These are phyloP conservation scores for Hyaena hyaena DNA, from an alignment of 2,113 vertebrate genomes.

Conservation along the genomic window DNA sequence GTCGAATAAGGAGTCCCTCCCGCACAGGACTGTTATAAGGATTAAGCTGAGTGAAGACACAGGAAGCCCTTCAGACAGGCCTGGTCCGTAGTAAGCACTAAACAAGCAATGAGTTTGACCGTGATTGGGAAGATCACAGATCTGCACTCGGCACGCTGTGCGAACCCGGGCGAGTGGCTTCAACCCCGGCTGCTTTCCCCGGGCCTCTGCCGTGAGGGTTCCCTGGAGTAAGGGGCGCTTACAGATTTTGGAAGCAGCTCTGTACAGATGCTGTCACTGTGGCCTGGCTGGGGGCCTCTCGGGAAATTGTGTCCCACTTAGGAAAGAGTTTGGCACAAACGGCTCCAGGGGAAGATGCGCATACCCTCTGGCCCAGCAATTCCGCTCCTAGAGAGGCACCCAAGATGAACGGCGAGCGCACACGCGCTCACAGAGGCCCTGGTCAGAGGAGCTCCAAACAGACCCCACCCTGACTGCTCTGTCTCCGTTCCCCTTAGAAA, in stretches of 20 bases:
- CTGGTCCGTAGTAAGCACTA: not conserved
- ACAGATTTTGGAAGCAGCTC: not conserved
- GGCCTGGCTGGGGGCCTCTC: rapidly evolving
- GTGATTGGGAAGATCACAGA: rapidly evolving
- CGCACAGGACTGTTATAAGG: not conserved
- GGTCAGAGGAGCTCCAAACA: no score
- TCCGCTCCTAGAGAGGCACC: not conserved
- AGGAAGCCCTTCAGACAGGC: not conserved
- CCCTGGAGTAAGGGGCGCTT: no score
- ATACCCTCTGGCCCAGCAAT: not conserved
- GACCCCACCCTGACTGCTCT: not conserved
- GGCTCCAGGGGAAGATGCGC: not conserved
- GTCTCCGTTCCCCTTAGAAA: not conserved
- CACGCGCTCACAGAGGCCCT: rapidly evolving
- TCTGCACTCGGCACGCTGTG: rapidly evolving
- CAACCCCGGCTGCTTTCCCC: not conserved
- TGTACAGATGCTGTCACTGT: rapidly evolving
- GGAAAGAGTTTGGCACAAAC: not conserved
- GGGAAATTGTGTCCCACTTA: not conserved
- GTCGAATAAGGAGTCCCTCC: not conserved
- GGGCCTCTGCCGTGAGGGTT: not conserved
- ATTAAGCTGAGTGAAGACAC: not conserved
- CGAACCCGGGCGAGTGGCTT: not conserved
- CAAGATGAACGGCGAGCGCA: rapidly evolving
- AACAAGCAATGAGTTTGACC: not conserved